These are phyloP conservation scores for Liolophura sinensis DNA, from an alignment of 1,140 invertebrate species.

Conservation along the genomic window DNA sequence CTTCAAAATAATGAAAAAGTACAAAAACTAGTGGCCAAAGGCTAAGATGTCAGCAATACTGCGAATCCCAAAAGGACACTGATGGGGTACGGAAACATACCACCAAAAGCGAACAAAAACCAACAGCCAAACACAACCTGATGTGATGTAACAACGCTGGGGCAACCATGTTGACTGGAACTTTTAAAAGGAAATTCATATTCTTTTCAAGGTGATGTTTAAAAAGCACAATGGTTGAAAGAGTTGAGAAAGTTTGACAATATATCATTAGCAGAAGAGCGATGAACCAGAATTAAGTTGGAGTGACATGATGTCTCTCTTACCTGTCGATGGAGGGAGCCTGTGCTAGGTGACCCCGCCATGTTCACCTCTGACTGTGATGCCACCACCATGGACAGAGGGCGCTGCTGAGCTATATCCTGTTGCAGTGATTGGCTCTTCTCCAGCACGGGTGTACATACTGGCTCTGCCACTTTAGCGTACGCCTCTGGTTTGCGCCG, in stretches of 20 bases:
- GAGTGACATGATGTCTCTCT: constrained; percentile 5
- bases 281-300: neutral
- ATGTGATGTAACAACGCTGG: too few species aligned
- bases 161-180: too few species aligned
- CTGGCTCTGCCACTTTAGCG: constrained; percentile 14
- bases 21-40: too few species aligned
- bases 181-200: too few species aligned
- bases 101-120: too few species aligned
- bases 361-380: constrained; percentile 53
- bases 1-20: too few species aligned
- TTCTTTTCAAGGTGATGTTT: too few species aligned
- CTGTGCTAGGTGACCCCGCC: constrained; percentile 47
- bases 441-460: constrained; percentile 37
- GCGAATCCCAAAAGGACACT: too few species aligned
- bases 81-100: too few species aligned
- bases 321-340: constrained; percentile 55
- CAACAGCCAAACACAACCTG: too few species aligned
- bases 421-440: constrained; percentile 50
- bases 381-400: constrained; percentile 57
- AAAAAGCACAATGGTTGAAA: too few species aligned
- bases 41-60: too few species aligned
- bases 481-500: constrained; percentile 58
- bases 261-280: neutral
- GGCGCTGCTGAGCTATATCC: constrained; percentile 46
- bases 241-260: neutral